Evolutionary conservation across 2,797 vertebrate species (phyloP).

Genomic region (Falco peregrinus): DNA sequence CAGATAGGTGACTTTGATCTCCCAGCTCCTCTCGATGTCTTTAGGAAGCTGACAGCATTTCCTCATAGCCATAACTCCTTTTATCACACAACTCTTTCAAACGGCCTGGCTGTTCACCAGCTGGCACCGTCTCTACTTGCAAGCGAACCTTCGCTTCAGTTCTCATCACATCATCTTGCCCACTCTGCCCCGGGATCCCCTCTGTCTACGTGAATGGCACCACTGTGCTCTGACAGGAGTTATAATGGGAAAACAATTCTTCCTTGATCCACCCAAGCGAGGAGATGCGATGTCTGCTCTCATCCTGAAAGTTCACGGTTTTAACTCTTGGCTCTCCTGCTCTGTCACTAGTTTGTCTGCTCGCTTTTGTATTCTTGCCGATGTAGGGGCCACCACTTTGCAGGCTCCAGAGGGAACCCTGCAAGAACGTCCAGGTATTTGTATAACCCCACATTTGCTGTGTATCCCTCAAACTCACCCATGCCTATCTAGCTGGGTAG

Average conservation of each 20-base stretch:
- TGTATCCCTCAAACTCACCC: background rate
- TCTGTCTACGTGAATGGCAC: background rate
- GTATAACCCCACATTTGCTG: background rate
- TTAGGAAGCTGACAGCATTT: background rate
- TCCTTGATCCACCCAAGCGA: background rate
- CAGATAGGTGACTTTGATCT: conserved; percentile 3
- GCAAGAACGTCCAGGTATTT: background rate
- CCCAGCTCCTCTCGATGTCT: background rate
- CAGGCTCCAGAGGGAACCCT: background rate
- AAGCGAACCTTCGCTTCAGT: background rate
- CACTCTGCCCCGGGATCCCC: background rate
- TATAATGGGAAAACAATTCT: background rate
- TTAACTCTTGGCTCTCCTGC: background rate
- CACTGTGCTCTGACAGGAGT: background rate
- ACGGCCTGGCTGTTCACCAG: background rate
- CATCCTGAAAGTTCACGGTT: background rate
- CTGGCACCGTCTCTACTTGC: background rate
- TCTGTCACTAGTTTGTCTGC: rapidly evolving
- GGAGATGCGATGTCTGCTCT: background rate
- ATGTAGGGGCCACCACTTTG: background rate
- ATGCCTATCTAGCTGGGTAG: background rate
- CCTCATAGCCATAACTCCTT: background rate
- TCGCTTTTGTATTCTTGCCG: background rate
- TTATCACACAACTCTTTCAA: background rate
- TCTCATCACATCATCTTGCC: background rate